A percentile compares a stretch with the other conserved stretches of the same genome.
phyloP scores from a whole-genome alignment of 2,113 vertebrate species.

The Dromas ardeola region DNA sequence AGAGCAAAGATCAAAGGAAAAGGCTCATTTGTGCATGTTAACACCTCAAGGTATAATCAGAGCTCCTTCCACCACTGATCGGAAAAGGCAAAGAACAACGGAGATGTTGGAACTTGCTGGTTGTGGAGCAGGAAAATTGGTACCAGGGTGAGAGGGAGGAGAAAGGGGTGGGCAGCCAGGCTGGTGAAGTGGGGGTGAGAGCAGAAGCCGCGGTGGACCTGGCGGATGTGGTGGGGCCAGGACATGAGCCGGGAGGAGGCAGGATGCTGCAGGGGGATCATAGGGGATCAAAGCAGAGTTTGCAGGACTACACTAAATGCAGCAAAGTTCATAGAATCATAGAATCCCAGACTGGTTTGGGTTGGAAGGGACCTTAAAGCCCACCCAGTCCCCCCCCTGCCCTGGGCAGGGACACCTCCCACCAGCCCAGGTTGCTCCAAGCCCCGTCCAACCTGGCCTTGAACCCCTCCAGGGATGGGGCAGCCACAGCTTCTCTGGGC shows the following conservation, averaged over 20 bases:
- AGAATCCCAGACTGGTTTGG: neutral
- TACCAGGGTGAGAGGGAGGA: neutral
- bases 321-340: neutral
- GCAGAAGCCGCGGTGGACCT: neutral
- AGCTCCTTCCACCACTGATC: no score
- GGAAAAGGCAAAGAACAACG: no score
- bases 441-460: no score
- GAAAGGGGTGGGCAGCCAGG: neutral
- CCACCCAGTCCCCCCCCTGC: neutral
- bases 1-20: neutral
- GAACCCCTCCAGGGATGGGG: no score
- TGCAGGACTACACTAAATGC: neutral
- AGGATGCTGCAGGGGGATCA: neutral
- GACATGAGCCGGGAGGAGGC: neutral
- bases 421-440: no score
- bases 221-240: neutral
- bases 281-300: neutral
- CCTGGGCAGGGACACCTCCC: neutral
- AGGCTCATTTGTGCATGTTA: neutral
- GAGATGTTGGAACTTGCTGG: fast-evolving
- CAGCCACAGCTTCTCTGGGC: no score
- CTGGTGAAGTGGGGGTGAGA: neutral
- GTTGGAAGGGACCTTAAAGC: neutral
- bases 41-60: no score
- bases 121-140: no score